Percentiles rank a stretch among this genome's conserved stretches.
phyloP scores from a whole-genome alignment of 2,888 invertebrate species.

The Parnassius apollo region DNA sequence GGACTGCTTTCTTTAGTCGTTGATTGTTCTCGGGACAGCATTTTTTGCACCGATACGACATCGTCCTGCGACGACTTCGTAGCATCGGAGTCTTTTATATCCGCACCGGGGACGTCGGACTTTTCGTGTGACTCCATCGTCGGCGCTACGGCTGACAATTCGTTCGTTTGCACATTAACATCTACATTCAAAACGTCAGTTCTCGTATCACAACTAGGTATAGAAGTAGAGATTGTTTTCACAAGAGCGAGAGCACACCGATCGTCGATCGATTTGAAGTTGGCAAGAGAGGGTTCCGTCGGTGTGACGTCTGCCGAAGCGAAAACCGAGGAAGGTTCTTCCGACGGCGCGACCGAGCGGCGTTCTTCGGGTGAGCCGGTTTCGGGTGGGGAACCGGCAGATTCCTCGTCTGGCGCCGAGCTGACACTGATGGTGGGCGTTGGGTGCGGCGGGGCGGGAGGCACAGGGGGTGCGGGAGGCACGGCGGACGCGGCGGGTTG shows the following conservation, averaged over 20 bases:
- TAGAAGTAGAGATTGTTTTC: slow-evolving; percentile 32
- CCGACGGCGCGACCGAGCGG: slow-evolving; percentile 61
- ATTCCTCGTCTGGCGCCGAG: slow-evolving; percentile 84
- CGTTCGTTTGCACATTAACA: slow-evolving; percentile 34
- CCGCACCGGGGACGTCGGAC: slow-evolving; percentile 39
- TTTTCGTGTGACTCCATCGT: slow-evolving; percentile 44
- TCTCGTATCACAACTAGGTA: slow-evolving; percentile 38
- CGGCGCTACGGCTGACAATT: slow-evolving; percentile 30
- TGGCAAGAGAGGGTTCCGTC: slow-evolving; percentile 49
- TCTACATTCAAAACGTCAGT: slow-evolving; percentile 43
- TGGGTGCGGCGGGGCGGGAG: slow-evolving; percentile 51
- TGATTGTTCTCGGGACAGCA: slow-evolving; percentile 51
- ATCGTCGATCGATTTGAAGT: slow-evolving; percentile 37
- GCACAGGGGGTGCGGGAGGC: slow-evolving; percentile 51
- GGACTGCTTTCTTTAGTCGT: slow-evolving; percentile 51
- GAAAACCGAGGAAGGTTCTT: slow-evolving; percentile 72
- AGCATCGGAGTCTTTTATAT: slow-evolving; percentile 44
- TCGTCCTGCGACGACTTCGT: slow-evolving; percentile 47
- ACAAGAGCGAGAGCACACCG: slow-evolving; percentile 33
- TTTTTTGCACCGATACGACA: slow-evolving; percentile 40
- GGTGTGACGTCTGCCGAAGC: slow-evolving; percentile 70
- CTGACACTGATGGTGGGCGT: slow-evolving; percentile 87
- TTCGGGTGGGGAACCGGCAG: slow-evolving; percentile 49
- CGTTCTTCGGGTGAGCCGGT: slow-evolving; percentile 60
- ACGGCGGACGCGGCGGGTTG: slow-evolving; percentile 57